Evolutionary conservation across 2,113 vertebrate species (phyloP), one percentile per base, ranked within the genome.

Genomic region (Cisticola juncidis): DNA sequence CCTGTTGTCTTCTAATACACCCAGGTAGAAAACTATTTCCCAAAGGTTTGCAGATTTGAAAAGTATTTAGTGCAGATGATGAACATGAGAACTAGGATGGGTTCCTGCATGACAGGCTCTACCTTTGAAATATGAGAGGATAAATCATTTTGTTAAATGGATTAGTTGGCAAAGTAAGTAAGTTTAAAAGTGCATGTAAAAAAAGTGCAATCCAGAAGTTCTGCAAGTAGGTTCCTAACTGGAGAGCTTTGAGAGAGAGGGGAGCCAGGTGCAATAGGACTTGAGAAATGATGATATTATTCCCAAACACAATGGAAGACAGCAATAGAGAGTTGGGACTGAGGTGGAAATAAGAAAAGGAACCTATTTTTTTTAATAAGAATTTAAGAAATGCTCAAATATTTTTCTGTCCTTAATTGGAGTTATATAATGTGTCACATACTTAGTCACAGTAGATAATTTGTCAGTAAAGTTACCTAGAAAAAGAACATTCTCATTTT

Each of bases 61-160:
- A 86, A 65, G 20, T 76, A 7, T 86, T 88, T 36, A 40, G 1
- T 31, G 40, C 48, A 60, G 65, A 40, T 14, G 31, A 69, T 66
- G 51, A 72, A 56, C 5, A 2, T 72, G 60, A 65, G 76, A 68
- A 74, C 25, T 71, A 40, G 38, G 33, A 74, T 85, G 40, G 20
- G 45, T 78, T 90, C 48, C 80, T 73, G 42, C 68, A 25, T 66
- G 58, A 66, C 28, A 50, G 69, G 18, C 70, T 87, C 35, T 69
- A 9, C 36, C 35, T 96, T 89, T 84, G 81, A 84, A 92, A 83
- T 81, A 29, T 0, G 7, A 83, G 42, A 58, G 0, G 2, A 58
- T n/a, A 86, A 70, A 91, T 84, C 5, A 73, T 88, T 94, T 94
- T 28, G 23, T 82, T 70, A 86, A 91, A 50, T 20, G 9, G 21